A percentile compares a stretch with the other conserved stretches of the same genome.
Conservation (phyloP, 2,797 vertebrate genomes). For the Tadarida brasiliensis region DNA sequence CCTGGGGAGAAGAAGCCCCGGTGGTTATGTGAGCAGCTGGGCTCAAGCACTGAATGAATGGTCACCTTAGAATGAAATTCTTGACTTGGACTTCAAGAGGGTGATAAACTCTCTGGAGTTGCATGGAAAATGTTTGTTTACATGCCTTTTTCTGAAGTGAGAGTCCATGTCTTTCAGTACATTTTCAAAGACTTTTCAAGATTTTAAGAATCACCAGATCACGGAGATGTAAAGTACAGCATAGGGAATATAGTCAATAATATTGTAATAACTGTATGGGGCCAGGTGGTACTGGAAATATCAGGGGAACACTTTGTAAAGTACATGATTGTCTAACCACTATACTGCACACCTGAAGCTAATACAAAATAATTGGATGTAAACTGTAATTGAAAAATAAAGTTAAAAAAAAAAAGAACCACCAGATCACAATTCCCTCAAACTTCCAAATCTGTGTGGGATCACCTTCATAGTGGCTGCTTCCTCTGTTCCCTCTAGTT, state of each 20-base stretch:
- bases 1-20: neutral
- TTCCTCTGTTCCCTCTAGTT: neutral
- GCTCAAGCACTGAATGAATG: neutral
- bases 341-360: neutral
- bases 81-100: conserved; percentile 40
- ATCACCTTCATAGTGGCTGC: neutral
- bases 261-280: neutral
- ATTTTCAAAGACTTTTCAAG: neutral
- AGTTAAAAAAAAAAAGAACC: neutral
- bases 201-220: neutral
- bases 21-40: neutral
- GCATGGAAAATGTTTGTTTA: neutral
- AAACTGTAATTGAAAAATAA: neutral
- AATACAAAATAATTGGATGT: neutral
- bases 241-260: neutral
- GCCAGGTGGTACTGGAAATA: neutral
- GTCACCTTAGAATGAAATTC: neutral
- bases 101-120: conserved; percentile 26
- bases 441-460: neutral
- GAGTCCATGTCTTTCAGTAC: neutral
- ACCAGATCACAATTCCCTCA: neutral
- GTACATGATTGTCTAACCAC: neutral
- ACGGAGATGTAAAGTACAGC: neutral
- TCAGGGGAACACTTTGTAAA: neutral
- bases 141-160: neutral